Percentiles rank a stretch among this genome's conserved stretches.
phyloP scores from a whole-genome alignment of 2,113 vertebrate species.

The Eleginops maclovinus region DNA sequence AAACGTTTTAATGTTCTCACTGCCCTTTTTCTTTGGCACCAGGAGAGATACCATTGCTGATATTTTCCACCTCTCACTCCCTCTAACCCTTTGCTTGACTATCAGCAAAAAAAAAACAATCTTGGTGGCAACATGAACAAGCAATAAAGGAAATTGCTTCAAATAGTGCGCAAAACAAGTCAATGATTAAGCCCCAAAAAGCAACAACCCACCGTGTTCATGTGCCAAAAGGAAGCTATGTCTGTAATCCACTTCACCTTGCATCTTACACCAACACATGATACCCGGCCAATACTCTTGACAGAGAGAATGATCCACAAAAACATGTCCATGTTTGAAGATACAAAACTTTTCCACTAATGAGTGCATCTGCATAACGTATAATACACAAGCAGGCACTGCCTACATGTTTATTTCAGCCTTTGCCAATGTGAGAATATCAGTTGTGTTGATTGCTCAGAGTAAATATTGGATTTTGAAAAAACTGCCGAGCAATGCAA shows the following conservation, averaged over 20 bases:
- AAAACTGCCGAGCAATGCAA: not conserved
- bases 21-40: slow-evolving; percentile 22
- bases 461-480: slow-evolving; percentile 9
- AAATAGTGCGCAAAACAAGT: slow-evolving; percentile 35
- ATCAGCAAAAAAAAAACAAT: slow-evolving; percentile 38
- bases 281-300: slow-evolving; percentile 8
- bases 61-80: slow-evolving; percentile 39
- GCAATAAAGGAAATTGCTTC: slow-evolving; percentile 40
- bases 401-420: slow-evolving; percentile 10
- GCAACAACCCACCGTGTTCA: slow-evolving; percentile 15
- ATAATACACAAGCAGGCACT: slow-evolving; percentile 3
- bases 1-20: slow-evolving; percentile 30
- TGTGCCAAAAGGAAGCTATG: slow-evolving; percentile 24
- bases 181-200: slow-evolving; percentile 37
- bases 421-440: slow-evolving; percentile 24
- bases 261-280: slow-evolving; percentile 24
- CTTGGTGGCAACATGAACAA: slow-evolving; percentile 33
- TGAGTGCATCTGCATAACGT: slow-evolving; percentile 25
- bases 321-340: slow-evolving; percentile 13
- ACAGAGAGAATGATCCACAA: slow-evolving; percentile 1
- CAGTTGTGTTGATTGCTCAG: slow-evolving; percentile 21
- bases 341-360: slow-evolving; percentile 41
- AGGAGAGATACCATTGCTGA: slow-evolving; percentile 23
- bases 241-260: slow-evolving; percentile 27
- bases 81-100: slow-evolving; percentile 23